Evolutionary conservation across 1,140 invertebrate species (phyloP).

Genomic region (Charaxes varanes): DNA sequence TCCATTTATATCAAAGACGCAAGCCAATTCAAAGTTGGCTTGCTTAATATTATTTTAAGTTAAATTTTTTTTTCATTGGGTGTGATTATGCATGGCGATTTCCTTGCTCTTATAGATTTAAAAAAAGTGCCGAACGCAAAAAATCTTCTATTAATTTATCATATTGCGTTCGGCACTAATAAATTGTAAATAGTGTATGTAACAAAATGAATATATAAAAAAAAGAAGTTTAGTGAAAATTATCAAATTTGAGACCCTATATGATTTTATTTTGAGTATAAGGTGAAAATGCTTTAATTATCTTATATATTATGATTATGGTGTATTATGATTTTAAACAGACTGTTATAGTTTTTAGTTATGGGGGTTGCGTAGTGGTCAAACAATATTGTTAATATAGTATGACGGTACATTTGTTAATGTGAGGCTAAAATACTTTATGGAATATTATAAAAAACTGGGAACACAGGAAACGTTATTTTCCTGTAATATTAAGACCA

Average conservation of each 20-base stretch:
- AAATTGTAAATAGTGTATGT: constrained; percentile 65
- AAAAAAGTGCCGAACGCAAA: constrained; percentile 46
- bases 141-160: constrained; percentile 56
- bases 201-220: constrained; percentile 47
- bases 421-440: neutral
- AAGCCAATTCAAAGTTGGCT: constrained; percentile 66
- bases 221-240: constrained; percentile 52
- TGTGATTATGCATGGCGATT: constrained; percentile 67
- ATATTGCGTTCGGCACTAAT: constrained; percentile 49
- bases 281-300: constrained; percentile 72
- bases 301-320: constrained; percentile 63
- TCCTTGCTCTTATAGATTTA: constrained; percentile 56
- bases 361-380: constrained; percentile 34
- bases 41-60: constrained; percentile 59
- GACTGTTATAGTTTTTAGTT: constrained; percentile 72
- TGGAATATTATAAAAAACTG: no score
- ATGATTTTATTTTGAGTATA: constrained; percentile 68
- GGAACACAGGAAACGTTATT: no score
- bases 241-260: constrained; percentile 55
- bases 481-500: no score
- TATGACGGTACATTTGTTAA: neutral
- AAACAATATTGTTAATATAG: constrained; percentile 41
- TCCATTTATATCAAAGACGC: constrained; percentile 73
- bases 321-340: constrained; percentile 70
- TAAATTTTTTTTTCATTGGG: constrained; percentile 57